Base-by-base conservation (phyloP, 2,113 vertebrate genomes). In the Malurus melanocephalus region DNA sequence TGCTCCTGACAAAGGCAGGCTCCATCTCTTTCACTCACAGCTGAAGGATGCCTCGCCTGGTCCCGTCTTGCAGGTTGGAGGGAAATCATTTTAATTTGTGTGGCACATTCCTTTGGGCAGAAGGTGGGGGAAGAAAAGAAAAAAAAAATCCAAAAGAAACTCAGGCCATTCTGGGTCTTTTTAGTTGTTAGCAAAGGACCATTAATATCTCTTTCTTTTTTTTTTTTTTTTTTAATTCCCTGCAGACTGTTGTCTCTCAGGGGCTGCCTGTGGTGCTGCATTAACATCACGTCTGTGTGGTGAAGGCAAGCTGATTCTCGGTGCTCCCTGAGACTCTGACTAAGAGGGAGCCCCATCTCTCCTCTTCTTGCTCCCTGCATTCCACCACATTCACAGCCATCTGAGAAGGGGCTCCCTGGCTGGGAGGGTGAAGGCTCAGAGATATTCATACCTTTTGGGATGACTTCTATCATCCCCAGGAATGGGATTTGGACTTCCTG, bases 101-200 rank as follows among this genome's bases (percentile, higher is more conserved):
- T 77, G 86, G 72, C 85, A 84, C 28, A 30, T 90, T 90, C 74
- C 86, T 95, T 92, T 85, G 60, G 8, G 12, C 72, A 3, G 53
- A 35, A 23, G 14, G 9, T 23, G 42, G 10, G 13, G 19, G 10
- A 18, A 43, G n/a, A 13, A 10, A 30, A 21, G 1, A 4, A 59
- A 42, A 53, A 35, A 42, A 35, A 51, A 7, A 33, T 24, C 20
- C 24, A 17, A 5, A 28, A 74, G 60, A 55, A 88, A 38, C 80
- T 61, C 89, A 65, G 82, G 52, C 71, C 69, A 45, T 84, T 73
- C 24, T 40, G 16, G 23, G 24, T 95, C 91, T 93, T 96, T 97
- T 95, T 94, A 95, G 85, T 69, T 95, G 66, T 57, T 89, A 89
- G 65, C 16, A 18, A 94, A 95, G 77, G 78, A 71, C 80, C 55